Evolutionary conservation across 2,888 invertebrate genomes (phyloP), one percentile per base, ranked within the genome.

Genomic region (Hyles lineata): DNA sequence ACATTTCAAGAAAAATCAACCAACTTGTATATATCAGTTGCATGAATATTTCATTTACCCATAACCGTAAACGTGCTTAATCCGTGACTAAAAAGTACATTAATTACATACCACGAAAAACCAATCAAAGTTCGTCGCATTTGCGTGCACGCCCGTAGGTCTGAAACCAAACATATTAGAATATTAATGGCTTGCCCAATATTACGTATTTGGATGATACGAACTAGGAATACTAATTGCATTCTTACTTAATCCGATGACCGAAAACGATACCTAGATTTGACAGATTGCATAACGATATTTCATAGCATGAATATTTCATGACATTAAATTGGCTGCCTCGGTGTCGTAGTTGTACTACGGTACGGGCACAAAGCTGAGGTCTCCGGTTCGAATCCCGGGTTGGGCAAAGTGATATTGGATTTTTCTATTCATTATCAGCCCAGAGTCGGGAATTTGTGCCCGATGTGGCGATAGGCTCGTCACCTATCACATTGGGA

Each of bases 101-200:
- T 72, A 73, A 15, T 3, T 72, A 87, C 92, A 79, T 82, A 93
- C 93, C 79, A 90, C 85, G 77, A 85, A 93, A 79, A 93, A 93
- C 93, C 93, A 93, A 76, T 92, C 91, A 74, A 88, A 90, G 74
- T 90, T 90, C 0, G 91, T 89, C 63, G 87, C 82, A 76, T 93
- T 92, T 1, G 80, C 84, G 76, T 82, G 82, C 63, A 78, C 85
- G 55, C 81, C 83, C 1, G 88, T 82, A 19, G 92, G 91, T 74
- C 93, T 93, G 88, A 21, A 88, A 89, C 78, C 78, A 73, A 75
- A 74, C 21, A 71, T 25, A 60, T 43, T 43, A 2, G 0, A 50
- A 70, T 0, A 25, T 70, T 35, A 21, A 67, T 52, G 17, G 15
- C 2, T 69, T 50, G n/a, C 6, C n/a, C 29, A 62, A n/a, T 5